Base-by-base conservation (phyloP, 1,140 invertebrate species). In the Drosophila nikananu region DNA sequence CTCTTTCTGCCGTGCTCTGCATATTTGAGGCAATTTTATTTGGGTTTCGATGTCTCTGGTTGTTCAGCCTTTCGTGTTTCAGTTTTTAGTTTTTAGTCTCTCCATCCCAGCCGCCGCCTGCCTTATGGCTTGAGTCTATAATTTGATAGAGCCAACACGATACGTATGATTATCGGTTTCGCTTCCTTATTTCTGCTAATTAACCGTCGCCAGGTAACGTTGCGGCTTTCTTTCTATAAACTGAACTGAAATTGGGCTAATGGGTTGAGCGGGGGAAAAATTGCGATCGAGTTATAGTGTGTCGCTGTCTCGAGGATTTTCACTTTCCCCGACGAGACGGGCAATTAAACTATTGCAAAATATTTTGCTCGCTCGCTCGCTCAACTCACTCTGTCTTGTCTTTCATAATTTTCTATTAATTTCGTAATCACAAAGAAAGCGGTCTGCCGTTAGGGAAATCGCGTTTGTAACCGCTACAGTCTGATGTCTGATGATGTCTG, bases 101-200 rank as follows among this genome's bases (percentile, higher is more conserved):
- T 27, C 23, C 10, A 49, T 49, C 23, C 48, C 32, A 48, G 25
- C 55, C 35, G 51, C n/a, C n/a, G n/a, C n/a, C n/a, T n/a, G n/a
- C 58, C 67, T 68, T 83, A 83, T 70, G 83, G 83, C 65, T 23
- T 39, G 74, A 55, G 59, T 51, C 76, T 83, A 82, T 86, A 87
- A 73, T 80, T 83, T 89, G 68, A 89, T 83, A 83, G 76, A 75
- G 76, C 62, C 58, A 62, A 63, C 70, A 60, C 77, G 68, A 83
- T 83, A 83, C 39, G 41, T 78, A 68, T 74, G 59, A 78, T 78
- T 73, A 73, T 78, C 64, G 70, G 75, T 52, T 80, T 83, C 71
- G 86, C 84, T 89, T 89, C 84, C 84, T 89, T 84, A 89, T 89
- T 89, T 89, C 66, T 55, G 73, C 81, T 84, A 79, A 90, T 87